phyloP scores from a whole-genome alignment of 2,888 invertebrate species.

The Tyria jacobaeae region DNA sequence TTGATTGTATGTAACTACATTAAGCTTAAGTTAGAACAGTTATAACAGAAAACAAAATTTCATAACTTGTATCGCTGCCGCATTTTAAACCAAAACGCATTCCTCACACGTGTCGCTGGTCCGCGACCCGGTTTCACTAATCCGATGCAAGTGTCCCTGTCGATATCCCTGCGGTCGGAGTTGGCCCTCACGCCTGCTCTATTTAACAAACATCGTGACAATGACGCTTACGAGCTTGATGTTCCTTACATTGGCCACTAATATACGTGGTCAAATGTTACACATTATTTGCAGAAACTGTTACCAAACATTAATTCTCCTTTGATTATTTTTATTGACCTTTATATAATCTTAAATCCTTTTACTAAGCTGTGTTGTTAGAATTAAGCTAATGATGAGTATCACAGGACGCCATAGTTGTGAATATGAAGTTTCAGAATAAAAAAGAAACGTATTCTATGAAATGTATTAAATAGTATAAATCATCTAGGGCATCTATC shows the following conservation, averaged over 20 bases:
- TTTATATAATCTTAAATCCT: too few species aligned
- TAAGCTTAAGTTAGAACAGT: too few species aligned
- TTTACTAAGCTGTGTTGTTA: too few species aligned
- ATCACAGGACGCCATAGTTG: too few species aligned
- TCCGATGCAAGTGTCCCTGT: slow-evolving; percentile 58
- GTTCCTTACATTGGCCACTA: slow-evolving; percentile 15
- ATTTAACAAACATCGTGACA: slow-evolving; percentile 55
- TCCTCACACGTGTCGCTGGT: slow-evolving; percentile 18
- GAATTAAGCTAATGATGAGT: too few species aligned
- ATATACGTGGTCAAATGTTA: slow-evolving; percentile 1
- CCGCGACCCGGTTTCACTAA: slow-evolving; percentile 73
- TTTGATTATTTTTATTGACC: too few species aligned
- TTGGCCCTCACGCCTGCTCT: slow-evolving; percentile 44
- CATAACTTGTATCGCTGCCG: neutral
- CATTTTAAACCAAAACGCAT: neutral
- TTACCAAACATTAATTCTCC: slow-evolving; percentile 1
- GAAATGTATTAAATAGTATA: too few species aligned
- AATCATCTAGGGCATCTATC: too few species aligned
- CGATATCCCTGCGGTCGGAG: slow-evolving; percentile 59
- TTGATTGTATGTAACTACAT: too few species aligned
- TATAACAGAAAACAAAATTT: neutral
- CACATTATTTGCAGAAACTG: neutral
- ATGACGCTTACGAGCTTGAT: slow-evolving; percentile 30
- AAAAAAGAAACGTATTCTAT: too few species aligned
- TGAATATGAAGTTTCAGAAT: too few species aligned